A percentile compares a stretch with the other conserved stretches of the same genome.
Conservation (phyloP, 2,888 invertebrate genomes). For the Nomada hirtipes region DNA sequence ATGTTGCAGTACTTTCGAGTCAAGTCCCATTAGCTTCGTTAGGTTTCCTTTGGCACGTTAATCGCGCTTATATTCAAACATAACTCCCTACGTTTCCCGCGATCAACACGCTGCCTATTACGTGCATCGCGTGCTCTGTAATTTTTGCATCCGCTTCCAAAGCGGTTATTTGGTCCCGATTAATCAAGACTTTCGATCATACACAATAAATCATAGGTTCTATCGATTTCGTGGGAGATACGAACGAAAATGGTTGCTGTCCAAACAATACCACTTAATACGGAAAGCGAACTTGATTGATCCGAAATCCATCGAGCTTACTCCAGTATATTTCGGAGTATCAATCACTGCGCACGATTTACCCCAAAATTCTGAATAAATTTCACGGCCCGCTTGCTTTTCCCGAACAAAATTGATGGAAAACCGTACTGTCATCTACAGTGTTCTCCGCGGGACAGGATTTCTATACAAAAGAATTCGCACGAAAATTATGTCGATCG, state of each 20-base stretch:
- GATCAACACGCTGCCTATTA: conserved; percentile 2
- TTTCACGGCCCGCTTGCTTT: neutral
- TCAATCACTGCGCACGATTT: neutral
- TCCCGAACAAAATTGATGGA: no score
- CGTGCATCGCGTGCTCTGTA: conserved; percentile 37
- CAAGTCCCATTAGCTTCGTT: neutral
- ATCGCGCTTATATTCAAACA: neutral
- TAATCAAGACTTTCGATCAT: neutral
- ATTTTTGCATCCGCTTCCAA: conserved; percentile 42
- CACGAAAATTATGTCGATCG: conserved; percentile 41
- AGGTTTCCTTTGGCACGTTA: neutral
- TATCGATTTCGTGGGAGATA: conserved; percentile 55
- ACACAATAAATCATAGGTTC: no score
- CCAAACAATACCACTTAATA: conserved; percentile 20
- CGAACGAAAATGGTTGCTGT: conserved; percentile 32
- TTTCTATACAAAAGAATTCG: neutral
- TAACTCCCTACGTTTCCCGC: conserved; percentile 3
- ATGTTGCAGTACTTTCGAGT: neutral
- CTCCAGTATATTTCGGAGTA: neutral
- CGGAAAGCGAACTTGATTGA: neutral
- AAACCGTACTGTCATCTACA: neutral
- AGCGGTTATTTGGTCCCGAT: conserved; percentile 34
- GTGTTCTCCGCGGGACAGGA: neutral
- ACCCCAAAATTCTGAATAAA: neutral
- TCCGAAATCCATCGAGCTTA: neutral